Evolutionary conservation across 1,140 invertebrate species (phyloP).

Genomic region (Monomorium pharaonis): DNA sequence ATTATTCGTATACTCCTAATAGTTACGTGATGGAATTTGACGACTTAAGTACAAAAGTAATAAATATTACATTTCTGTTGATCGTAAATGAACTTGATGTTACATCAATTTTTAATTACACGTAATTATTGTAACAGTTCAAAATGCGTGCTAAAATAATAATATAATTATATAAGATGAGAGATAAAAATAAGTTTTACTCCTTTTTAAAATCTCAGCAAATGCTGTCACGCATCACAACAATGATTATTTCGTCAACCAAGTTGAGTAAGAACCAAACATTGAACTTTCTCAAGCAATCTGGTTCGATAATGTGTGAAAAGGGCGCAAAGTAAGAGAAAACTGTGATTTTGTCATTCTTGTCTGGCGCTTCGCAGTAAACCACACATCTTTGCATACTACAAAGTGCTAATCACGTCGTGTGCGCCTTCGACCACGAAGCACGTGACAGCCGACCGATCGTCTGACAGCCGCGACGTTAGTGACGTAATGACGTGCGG

Average conservation of each 20-base stretch:
- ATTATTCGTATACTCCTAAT: too few relatives aligned
- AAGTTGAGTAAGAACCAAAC: background rate
- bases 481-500: constrained; percentile 71
- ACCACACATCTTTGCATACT: background rate
- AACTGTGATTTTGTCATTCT: background rate
- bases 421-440: constrained; percentile 11
- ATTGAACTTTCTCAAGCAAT: background rate
- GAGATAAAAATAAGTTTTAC: background rate
- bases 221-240: background rate
- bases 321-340: background rate
- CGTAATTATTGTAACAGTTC: background rate
- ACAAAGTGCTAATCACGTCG: constrained; percentile 29
- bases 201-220: background rate
- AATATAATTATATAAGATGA: background rate
- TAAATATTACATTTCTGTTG: too few relatives aligned
- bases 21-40: too few relatives aligned
- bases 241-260: background rate
- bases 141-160: background rate
- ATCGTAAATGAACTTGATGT: background rate
- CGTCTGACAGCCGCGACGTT: constrained; percentile 62
- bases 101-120: background rate
- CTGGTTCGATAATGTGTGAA: background rate
- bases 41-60: too few relatives aligned
- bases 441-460: constrained; percentile 65
- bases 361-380: background rate